Evolutionary conservation across 2,797 vertebrate genomes (phyloP), one percentile per base, ranked within the genome.

Genomic region (Pipistrellus nathusii): DNA sequence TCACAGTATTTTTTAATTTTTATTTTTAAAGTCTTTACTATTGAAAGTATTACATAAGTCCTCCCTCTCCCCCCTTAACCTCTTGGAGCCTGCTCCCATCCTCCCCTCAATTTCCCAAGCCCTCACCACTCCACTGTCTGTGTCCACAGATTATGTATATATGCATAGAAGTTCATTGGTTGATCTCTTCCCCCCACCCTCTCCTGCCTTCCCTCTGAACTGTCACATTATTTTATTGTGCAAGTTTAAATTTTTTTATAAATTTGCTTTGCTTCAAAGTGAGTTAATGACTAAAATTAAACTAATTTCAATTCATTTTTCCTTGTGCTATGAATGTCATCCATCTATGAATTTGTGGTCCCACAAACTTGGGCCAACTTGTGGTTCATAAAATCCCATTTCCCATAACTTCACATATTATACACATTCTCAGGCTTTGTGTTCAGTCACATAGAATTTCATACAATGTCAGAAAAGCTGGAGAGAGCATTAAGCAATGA

Each of bases 381-480:
- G 82, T 88, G 92, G 14, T 48, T 94, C 59, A 95, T 9, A 57
- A 93, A 97, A 97, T 97, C 71, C 0, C 6, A 55, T 97, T 98
- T 97, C 88, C 38, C 0, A 0, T 55, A 38, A 94, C 88, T 90
- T 98, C 89, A 46, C 62, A 4, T 21, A 30, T 72, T 48, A 69
- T 7, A 80, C 23, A 95, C 77, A 91, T 80, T 94, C 84, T 87
- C 89, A 81, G 81, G 57, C 91, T 95, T 41, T 97, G 82, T 57
- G 93, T 89, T 86, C 72, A 90, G 83, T 76, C 92, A 55, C 72
- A 57, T 12, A 38, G 94, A 94, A 97, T 95, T 97, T 97, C 91
- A 93, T 0, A 3, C 1, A n/a, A 64, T 81, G 95, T 90, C 90
- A 55, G 17, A 6, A 69, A 96, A 94, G 92, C 94, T 96, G 88